These are phyloP conservation scores for Hyles vespertilio DNA, from an alignment of 1,140 invertebrate species.

Conservation along the genomic window DNA sequence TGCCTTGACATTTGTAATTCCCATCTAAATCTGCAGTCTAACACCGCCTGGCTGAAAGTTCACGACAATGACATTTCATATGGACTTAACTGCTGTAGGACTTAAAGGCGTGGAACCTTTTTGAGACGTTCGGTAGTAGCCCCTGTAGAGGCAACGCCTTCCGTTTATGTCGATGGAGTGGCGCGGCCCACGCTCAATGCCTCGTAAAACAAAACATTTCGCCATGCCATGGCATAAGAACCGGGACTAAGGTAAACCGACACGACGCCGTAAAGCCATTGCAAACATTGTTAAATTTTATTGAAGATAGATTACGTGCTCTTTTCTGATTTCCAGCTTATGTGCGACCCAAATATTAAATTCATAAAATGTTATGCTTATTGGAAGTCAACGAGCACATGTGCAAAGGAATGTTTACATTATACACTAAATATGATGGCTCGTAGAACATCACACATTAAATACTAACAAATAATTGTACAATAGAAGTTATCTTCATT, in stretches of 20 bases:
- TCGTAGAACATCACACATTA: too few relatives aligned
- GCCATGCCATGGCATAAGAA: neutral
- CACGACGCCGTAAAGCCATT: constrained; percentile 5
- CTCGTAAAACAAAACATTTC: constrained; percentile 10
- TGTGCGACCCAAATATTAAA: constrained; percentile 9
- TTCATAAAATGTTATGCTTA: too few relatives aligned
- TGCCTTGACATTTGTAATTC: constrained; percentile 20
- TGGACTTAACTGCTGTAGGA: too few relatives aligned
- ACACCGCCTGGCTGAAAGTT: constrained; percentile 31
- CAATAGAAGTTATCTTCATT: too few relatives aligned
- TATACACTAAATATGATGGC: neutral
- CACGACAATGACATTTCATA: constrained; percentile 43
- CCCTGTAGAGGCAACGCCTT: neutral
- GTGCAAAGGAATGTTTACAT: neutral
- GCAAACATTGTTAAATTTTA: constrained; percentile 11
- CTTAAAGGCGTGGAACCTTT: too few relatives aligned
- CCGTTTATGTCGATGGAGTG: neutral
- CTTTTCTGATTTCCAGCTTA: constrained; percentile 1
- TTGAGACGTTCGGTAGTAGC: neutral
- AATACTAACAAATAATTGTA: too few relatives aligned
- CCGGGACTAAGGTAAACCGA: constrained; percentile 4
- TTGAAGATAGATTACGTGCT: constrained; percentile 10
- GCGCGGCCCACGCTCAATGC: constrained; percentile 6
- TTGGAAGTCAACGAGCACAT: neutral
- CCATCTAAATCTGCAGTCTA: constrained; percentile 4